phyloP scores from a whole-genome alignment of 2,797 vertebrate species.

The Numenius phaeopus region DNA sequence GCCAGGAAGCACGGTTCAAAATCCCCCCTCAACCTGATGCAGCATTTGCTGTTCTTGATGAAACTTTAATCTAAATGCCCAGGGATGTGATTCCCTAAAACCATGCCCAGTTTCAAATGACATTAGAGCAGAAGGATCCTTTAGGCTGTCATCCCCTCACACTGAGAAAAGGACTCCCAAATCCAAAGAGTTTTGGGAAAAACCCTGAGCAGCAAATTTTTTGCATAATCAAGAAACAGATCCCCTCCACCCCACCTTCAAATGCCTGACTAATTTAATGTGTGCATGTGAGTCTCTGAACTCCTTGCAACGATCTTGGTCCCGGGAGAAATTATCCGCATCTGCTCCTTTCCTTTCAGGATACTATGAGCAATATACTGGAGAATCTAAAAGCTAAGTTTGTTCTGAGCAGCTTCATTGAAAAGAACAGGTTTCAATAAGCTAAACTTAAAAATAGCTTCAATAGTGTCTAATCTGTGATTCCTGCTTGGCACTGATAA shows the following conservation, averaged over 20 bases:
- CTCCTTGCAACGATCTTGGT: slow-evolving; percentile 33
- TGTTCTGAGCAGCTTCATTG: slow-evolving; percentile 38
- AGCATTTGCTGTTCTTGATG: neutral
- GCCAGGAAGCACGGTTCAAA: neutral
- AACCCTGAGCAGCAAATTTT: neutral
- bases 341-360: slow-evolving; percentile 42
- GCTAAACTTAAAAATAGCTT: slow-evolving; percentile 68
- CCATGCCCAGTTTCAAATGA: neutral
- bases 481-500: slow-evolving; percentile 67
- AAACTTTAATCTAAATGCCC: neutral
- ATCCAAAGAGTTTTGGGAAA: neutral
- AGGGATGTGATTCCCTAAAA: slow-evolving; percentile 14
- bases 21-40: neutral
- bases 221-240: slow-evolving; percentile 29
- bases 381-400: slow-evolving; percentile 41
- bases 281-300: neutral
- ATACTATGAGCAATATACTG: slow-evolving; percentile 2
- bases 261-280: neutral
- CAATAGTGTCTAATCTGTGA: slow-evolving; percentile 56
- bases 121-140: neutral
- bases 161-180: neutral
- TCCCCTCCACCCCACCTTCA: slow-evolving; percentile 9
- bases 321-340: neutral
- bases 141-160: neutral
- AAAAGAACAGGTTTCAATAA: slow-evolving; percentile 63